Conservation (phyloP, 2,888 invertebrate genomes). For the Micoletzkya japonica region DNA sequence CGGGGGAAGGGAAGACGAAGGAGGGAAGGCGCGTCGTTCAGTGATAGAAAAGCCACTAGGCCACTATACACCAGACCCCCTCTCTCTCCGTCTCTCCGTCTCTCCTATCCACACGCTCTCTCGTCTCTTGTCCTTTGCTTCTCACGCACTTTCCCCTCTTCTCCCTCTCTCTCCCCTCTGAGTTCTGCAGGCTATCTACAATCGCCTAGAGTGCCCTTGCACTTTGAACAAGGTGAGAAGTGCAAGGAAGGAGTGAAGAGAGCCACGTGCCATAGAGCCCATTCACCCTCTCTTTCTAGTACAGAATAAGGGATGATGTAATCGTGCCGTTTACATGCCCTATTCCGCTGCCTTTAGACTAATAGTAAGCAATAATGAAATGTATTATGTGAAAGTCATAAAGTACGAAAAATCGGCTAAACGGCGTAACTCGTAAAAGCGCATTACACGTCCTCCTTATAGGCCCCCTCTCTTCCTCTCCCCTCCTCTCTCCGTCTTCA, state of each 20-base stretch:
- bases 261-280: too few species aligned
- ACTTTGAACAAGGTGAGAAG: neutral
- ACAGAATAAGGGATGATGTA: too few species aligned
- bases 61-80: neutral
- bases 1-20: neutral
- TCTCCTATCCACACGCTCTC: neutral
- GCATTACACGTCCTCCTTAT: neutral
- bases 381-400: too few species aligned
- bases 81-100: neutral
- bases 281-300: too few species aligned
- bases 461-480: neutral
- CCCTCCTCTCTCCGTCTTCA: neutral
- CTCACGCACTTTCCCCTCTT: neutral
- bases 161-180: neutral
- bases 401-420: too few species aligned
- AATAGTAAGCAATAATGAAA: too few species aligned
- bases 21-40: neutral
- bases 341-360: too few species aligned
- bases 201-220: too few species aligned
- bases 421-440: too few species aligned
- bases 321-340: too few species aligned
- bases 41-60: conserved; percentile 5
- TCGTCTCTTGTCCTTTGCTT: neutral
- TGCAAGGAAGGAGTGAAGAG: too few species aligned
- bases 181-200: too few species aligned